A percentile compares a stretch with the other conserved stretches of the same genome.
phyloP scores from a whole-genome alignment of 1,140 invertebrate genomes.

The Berghia stephanieae region DNA sequence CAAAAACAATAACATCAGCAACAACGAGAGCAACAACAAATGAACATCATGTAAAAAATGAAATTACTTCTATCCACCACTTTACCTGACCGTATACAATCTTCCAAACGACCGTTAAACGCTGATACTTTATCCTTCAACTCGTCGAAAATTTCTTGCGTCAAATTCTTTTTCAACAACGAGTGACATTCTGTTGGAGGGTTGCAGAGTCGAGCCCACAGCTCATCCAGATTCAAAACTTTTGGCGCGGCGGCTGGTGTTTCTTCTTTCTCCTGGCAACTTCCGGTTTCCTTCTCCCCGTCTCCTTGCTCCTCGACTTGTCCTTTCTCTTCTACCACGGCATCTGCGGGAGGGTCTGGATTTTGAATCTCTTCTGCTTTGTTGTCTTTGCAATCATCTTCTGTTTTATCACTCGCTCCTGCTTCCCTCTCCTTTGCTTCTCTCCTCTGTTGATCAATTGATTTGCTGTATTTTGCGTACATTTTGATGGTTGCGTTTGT shows the following conservation, averaged over 20 bases:
- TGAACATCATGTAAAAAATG: too few species aligned
- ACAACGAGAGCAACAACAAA: too few species aligned
- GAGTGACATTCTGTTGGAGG: constrained; percentile 30
- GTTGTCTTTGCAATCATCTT: neutral
- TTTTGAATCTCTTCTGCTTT: neutral
- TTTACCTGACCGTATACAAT: constrained; percentile 45
- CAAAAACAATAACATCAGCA: too few species aligned
- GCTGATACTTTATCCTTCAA: constrained; percentile 30
- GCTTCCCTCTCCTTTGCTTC: neutral
- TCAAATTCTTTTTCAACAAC: constrained; percentile 39
- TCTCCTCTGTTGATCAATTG: neutral
- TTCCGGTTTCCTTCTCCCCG: neutral
- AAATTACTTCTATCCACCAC: neutral
- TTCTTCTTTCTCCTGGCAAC: too few species aligned
- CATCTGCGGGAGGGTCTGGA: neutral
- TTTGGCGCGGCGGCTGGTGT: neutral
- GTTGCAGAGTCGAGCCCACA: constrained; percentile 23
- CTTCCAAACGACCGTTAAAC: constrained; percentile 36
- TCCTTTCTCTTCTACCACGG: neutral
- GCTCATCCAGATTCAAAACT: constrained; percentile 16
- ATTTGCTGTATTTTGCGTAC: constrained; percentile 4
- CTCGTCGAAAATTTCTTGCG: constrained; percentile 32
- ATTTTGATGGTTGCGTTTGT: neutral
- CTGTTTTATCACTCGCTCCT: neutral
- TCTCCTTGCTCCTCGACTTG: neutral